Percentiles rank a stretch among this genome's conserved stretches.
Conservation (phyloP, 2,888 invertebrate species). For the Petrolisthes manimaculis region DNA sequence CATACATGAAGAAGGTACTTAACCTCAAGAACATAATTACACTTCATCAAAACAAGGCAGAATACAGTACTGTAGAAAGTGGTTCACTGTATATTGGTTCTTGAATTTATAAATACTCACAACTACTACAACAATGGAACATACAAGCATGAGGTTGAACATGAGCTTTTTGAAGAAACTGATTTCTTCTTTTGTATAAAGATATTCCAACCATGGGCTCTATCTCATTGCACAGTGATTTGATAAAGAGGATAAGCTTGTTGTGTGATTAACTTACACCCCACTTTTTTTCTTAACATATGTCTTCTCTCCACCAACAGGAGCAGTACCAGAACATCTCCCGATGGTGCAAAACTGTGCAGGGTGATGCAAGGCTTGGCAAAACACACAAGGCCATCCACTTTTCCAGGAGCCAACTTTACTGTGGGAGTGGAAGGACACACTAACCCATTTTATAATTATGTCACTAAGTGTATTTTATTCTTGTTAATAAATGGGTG, state of each 20-base stretch:
- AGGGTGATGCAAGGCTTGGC: slow-evolving; percentile 12
- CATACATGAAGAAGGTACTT: slow-evolving; percentile 52
- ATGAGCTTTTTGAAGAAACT: too few species aligned
- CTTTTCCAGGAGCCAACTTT: slow-evolving; percentile 38
- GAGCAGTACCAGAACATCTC: slow-evolving; percentile 49
- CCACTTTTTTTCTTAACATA: neutral
- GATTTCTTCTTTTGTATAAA: too few species aligned
- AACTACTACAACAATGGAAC: neutral
- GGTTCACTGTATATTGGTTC: too few species aligned
- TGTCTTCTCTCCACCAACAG: slow-evolving; percentile 23
- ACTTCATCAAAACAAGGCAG: slow-evolving; percentile 29
- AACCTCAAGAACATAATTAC: neutral
- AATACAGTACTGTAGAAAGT: too few species aligned
- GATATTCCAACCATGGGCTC: too few species aligned
- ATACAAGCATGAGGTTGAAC: too few species aligned
- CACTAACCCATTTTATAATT: neutral
- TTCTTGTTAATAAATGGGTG: too few species aligned
- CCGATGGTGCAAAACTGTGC: slow-evolving; percentile 39
- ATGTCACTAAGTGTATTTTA: too few species aligned
- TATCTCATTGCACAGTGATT: too few species aligned
- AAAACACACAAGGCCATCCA: slow-evolving; percentile 22
- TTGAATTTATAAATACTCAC: neutral
- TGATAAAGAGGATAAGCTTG: too few species aligned
- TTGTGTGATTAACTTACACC: too few species aligned
- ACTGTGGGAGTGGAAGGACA: slow-evolving; percentile 8